These are phyloP conservation scores for Thalassaphorura encarpata DNA, from an alignment of 1,140 invertebrate species.

Conservation along the genomic window DNA sequence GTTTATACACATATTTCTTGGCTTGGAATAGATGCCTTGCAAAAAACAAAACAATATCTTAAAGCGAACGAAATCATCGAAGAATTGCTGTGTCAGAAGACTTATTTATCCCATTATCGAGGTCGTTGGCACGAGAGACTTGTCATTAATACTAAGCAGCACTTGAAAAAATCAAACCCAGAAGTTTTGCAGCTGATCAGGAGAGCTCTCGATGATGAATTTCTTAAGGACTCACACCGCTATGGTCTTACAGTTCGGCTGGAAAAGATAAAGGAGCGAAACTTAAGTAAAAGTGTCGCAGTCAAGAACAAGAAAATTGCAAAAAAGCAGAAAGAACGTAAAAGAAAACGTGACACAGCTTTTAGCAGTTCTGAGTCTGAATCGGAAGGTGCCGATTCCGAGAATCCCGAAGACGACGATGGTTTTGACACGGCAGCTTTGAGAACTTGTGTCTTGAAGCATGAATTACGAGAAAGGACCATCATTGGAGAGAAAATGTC, in stretches of 20 bases:
- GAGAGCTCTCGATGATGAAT: conserved; percentile 36
- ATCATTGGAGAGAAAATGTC: conserved; percentile 18
- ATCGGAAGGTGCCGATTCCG: neutral
- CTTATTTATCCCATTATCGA: conserved; percentile 39
- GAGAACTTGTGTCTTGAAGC: neutral
- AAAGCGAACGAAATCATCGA: conserved; percentile 41
- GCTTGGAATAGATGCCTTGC: conserved; percentile 42
- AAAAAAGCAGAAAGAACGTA: conserved; percentile 20
- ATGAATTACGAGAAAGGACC: neutral
- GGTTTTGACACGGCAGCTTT: no score
- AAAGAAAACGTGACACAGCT: neutral
- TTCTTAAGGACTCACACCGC: conserved; percentile 22
- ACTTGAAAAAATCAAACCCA: conserved; percentile 38
- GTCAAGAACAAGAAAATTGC: neutral
- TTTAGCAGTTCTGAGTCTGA: neutral
- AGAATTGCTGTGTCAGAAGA: conserved; percentile 39
- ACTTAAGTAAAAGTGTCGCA: no score
- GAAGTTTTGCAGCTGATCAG: conserved; percentile 28
- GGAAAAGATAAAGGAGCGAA: no score
- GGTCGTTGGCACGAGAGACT: conserved; percentile 47
- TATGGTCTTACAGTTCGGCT: neutral
- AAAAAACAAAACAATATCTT: conserved; percentile 40
- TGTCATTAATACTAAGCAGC: conserved; percentile 44
- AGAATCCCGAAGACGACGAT: no score
- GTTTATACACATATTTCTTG: conserved; percentile 40